These are phyloP conservation scores for Spodoptera litura DNA, from an alignment of 1,140 invertebrate genomes.

Conservation along the genomic window DNA sequence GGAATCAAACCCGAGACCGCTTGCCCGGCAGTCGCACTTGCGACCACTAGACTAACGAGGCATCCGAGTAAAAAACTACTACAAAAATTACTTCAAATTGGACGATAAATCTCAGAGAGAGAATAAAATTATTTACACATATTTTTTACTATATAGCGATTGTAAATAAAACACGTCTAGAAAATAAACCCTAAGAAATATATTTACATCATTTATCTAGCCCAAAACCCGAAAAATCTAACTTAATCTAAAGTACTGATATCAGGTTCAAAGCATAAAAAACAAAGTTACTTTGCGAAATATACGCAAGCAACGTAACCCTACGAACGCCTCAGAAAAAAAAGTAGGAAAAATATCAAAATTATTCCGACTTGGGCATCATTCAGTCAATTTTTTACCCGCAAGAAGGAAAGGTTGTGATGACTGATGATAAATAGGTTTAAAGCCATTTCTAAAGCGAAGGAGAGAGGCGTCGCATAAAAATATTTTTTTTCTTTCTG, in stretches of 20 bases:
- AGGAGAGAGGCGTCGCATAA: slow-evolving; percentile 46
- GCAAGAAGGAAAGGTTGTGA: slow-evolving; percentile 11
- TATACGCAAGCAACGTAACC: background rate
- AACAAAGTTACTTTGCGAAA: background rate
- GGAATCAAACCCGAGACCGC: no score
- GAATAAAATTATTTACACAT: background rate
- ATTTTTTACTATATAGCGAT: background rate
- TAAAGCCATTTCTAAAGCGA: slow-evolving; percentile 38
- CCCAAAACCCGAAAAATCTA: background rate
- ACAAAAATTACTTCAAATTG: no score
- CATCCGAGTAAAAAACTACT: no score
- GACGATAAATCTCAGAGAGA: no score
- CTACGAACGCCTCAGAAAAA: slow-evolving; percentile 12
- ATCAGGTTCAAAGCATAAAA: background rate
- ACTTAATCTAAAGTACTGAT: slow-evolving; percentile 1
- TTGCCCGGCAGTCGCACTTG: no score
- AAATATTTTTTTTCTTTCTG: slow-evolving; percentile 47
- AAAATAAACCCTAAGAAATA: background rate
- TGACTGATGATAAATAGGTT: slow-evolving; percentile 53
- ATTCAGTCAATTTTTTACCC: slow-evolving; percentile 41
- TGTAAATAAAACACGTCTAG: background rate
- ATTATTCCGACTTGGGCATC: slow-evolving; percentile 16
- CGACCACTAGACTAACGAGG: no score
- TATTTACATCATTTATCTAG: slow-evolving; percentile 2
- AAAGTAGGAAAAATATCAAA: slow-evolving; percentile 24